phyloP scores from a whole-genome alignment of 2,797 vertebrate species.

The Acrocephalus scirpaceus region DNA sequence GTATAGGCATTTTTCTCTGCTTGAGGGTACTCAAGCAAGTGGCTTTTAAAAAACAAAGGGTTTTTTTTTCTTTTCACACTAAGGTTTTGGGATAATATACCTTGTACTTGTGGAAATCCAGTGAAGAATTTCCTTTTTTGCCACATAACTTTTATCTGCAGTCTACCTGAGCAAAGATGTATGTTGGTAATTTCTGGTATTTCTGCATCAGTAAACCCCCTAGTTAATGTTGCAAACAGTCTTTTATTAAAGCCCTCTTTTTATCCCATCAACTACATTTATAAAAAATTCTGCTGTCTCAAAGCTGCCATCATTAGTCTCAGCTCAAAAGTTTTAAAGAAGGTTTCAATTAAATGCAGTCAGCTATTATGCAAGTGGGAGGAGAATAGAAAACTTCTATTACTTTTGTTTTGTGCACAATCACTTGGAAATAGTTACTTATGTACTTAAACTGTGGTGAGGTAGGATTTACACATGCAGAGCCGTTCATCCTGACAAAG shows the following conservation, averaged over 20 bases:
- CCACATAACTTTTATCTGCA: neutral
- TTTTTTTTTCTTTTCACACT: neutral
- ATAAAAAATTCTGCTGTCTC: conserved; percentile 8
- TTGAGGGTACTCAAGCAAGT: neutral
- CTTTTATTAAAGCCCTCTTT: conserved; percentile 5
- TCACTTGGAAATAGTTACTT: neutral
- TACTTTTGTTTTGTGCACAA: neutral
- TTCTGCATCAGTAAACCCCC: conserved; percentile 24
- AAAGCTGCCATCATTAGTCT: conserved; percentile 23
- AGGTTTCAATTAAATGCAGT: conserved; percentile 26
- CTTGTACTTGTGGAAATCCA: neutral
- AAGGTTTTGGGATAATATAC: neutral
- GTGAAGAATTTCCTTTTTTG: neutral
- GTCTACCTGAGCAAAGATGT: conserved; percentile 11
- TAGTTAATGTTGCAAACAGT: conserved; percentile 35
- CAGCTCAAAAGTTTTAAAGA: conserved; percentile 20
- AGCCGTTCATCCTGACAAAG: neutral
- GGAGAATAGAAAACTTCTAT: neutral
- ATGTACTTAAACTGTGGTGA: neutral
- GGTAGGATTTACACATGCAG: neutral
- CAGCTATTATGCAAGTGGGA: neutral
- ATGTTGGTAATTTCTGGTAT: conserved; percentile 46
- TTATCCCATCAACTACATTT: neutral
- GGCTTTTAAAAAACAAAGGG: neutral
- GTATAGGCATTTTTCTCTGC: neutral